phyloP scores from a whole-genome alignment of 2,113 vertebrate species.

The Ceratotherium simum region DNA sequence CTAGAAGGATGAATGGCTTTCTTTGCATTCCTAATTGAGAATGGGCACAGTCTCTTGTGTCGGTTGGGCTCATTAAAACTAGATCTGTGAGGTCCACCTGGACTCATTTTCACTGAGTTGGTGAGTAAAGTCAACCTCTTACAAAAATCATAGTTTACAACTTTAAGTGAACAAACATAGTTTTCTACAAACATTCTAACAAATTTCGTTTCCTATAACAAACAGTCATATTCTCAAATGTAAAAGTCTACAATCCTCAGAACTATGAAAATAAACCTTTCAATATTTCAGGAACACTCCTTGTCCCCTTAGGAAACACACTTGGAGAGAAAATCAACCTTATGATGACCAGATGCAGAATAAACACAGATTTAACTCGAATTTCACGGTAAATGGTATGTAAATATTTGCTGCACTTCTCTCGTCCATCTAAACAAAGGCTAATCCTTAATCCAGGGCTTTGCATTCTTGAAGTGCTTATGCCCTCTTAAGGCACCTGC shows the following conservation, averaged over 20 bases:
- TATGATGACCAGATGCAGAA: slow-evolving; percentile 59
- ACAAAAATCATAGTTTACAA: slow-evolving; percentile 23
- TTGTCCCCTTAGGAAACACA: slow-evolving; percentile 54
- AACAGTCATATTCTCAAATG: slow-evolving; percentile 55
- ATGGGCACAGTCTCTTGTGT: not conserved
- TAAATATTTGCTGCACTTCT: slow-evolving; percentile 68
- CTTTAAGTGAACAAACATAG: slow-evolving; percentile 50
- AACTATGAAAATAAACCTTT: slow-evolving; percentile 71
- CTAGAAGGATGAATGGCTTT: slow-evolving; percentile 37
- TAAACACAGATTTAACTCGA: slow-evolving; percentile 62
- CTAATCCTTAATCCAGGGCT: slow-evolving; percentile 44
- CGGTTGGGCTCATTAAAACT: not conserved
- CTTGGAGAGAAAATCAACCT: slow-evolving; percentile 63
- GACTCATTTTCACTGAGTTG: slow-evolving; percentile 22
- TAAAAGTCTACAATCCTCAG: slow-evolving; percentile 35
- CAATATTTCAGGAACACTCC: slow-evolving; percentile 57
- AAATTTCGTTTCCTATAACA: slow-evolving; percentile 55
- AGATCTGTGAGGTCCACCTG: accelerated
- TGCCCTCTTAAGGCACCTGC: slow-evolving; percentile 41
- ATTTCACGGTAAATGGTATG: slow-evolving; percentile 50
- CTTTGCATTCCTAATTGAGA: not conserved
- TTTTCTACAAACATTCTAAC: slow-evolving; percentile 51
- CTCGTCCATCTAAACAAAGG: slow-evolving; percentile 49
- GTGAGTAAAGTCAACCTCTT: not conserved
- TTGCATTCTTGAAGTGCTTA: not conserved